Percentiles rank a stretch among this genome's conserved stretches.
Evolutionary conservation across 2,113 vertebrate genomes (phyloP).

Genomic region (Chaetodon auriga): DNA sequence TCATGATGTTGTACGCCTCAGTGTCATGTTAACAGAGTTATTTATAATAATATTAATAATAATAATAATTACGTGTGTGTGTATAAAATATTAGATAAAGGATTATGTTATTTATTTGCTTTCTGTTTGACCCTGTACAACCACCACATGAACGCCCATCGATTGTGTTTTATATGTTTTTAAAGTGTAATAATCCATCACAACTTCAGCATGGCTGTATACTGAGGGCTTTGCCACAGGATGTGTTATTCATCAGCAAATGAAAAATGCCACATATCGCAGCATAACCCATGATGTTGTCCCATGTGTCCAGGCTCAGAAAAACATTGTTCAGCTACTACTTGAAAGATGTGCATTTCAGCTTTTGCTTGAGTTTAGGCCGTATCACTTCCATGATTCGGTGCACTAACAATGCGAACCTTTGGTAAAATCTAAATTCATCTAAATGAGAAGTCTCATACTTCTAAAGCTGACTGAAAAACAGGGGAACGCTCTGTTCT

Average conservation of each 20-base stretch:
- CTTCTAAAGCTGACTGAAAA: background rate
- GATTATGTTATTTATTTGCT: background rate
- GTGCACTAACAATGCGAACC: no score
- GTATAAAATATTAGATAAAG: no score
- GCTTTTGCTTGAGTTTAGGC: conserved; percentile 89
- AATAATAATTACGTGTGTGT: no score
- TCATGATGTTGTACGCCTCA: conserved; percentile 50
- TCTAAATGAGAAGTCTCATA: background rate
- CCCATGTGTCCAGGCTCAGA: conserved; percentile 81
- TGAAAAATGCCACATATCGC: conserved; percentile 59
- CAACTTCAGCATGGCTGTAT: background rate
- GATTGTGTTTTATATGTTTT: background rate
- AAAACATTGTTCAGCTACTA: conserved; percentile 95
- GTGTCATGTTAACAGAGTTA: background rate
- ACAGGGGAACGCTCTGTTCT: background rate
- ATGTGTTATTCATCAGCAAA: background rate
- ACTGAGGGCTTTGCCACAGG: background rate
- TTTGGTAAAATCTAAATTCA: background rate
- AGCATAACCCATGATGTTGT: conserved; percentile 70
- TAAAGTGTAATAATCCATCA: background rate
- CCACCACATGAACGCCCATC: background rate
- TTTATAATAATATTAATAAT: no score
- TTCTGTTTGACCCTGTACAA: background rate
- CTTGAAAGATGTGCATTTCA: conserved; percentile 93
- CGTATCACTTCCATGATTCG: conserved; percentile 91